phyloP scores from a whole-genome alignment of 2,797 vertebrate genomes.

The Brachyalestes nurse region DNA sequence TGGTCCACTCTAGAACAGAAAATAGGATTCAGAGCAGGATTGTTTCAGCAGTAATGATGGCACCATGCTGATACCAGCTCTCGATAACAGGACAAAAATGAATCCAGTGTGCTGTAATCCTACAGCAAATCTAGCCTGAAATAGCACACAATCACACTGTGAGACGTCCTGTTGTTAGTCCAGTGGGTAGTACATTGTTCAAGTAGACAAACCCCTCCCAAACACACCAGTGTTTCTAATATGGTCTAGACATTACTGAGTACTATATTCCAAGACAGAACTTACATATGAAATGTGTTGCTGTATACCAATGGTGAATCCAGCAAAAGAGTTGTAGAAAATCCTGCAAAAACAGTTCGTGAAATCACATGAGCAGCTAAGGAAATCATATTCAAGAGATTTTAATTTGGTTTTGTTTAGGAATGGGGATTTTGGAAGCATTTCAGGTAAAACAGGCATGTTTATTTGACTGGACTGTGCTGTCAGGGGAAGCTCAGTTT shows the following conservation, averaged over 20 bases:
- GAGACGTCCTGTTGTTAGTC: background rate
- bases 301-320: background rate
- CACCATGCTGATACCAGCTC: background rate
- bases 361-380: background rate
- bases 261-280: background rate
- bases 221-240: background rate
- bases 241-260: background rate
- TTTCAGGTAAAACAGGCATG: background rate
- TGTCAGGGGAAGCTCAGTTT: background rate
- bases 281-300: background rate
- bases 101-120: background rate
- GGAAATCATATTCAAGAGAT: background rate
- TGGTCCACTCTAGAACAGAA: background rate
- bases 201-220: background rate
- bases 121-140: no score
- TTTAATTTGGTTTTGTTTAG: background rate
- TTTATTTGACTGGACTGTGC: background rate
- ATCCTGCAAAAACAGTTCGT: background rate
- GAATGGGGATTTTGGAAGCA: background rate
- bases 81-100: background rate
- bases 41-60: background rate
- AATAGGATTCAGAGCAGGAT: no score
- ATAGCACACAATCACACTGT: no score
- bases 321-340: background rate
- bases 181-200: background rate